Conservation (phyloP, 2,888 invertebrate species). For the Phalera bucephala region DNA sequence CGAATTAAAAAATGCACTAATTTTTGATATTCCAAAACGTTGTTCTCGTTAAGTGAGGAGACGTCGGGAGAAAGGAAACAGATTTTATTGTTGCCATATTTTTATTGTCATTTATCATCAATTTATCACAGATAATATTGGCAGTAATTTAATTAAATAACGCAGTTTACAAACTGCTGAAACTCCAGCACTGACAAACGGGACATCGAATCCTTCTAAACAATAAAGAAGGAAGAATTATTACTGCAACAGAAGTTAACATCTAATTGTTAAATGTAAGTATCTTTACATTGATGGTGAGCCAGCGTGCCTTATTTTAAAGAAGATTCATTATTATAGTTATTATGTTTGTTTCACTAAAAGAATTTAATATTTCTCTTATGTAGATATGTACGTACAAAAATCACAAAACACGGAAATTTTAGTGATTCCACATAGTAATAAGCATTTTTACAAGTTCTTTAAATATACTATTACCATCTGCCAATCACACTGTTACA, state of each 20-base stretch:
- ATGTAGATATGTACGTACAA: too few species aligned
- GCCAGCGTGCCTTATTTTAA: slow-evolving; percentile 27
- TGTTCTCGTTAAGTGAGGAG: slow-evolving; percentile 35
- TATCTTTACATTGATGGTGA: slow-evolving; percentile 24
- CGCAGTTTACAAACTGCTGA: slow-evolving; percentile 60
- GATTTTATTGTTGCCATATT: slow-evolving; percentile 65
- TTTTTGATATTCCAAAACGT: too few species aligned
- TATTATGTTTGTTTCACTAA: slow-evolving; percentile 22
- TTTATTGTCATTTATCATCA: slow-evolving; percentile 61
- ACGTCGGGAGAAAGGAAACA: slow-evolving; percentile 77
- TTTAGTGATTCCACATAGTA: slow-evolving; percentile 16
- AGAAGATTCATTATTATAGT: slow-evolving; percentile 21
- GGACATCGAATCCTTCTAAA: slow-evolving; percentile 42
- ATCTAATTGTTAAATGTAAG: neutral
- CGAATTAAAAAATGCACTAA: neutral
- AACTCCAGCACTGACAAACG: slow-evolving; percentile 37
- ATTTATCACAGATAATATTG: slow-evolving; percentile 64
- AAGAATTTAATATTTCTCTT: slow-evolving; percentile 23
- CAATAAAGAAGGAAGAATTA: slow-evolving; percentile 39
- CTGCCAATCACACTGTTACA: slow-evolving; percentile 28
- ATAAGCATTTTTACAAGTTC: slow-evolving; percentile 23
- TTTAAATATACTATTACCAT: slow-evolving; percentile 23
- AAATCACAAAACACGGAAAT: slow-evolving; percentile 13
- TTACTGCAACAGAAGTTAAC: slow-evolving; percentile 4
- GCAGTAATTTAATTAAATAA: slow-evolving; percentile 41